Evolutionary conservation across 1,140 invertebrate genomes (phyloP).

Genomic region (Sipha flava): DNA sequence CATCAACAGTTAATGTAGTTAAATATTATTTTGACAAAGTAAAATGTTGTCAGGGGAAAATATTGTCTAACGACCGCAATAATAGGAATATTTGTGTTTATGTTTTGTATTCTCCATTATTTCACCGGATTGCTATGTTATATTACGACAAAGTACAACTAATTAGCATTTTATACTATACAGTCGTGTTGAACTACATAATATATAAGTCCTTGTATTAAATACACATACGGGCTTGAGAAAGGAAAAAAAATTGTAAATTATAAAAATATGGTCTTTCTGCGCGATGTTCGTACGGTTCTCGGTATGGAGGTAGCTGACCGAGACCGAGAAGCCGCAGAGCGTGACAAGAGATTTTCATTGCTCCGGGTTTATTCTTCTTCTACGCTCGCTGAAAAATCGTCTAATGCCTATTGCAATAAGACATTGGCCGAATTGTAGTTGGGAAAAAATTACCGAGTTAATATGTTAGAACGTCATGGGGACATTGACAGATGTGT

Average conservation of each 20-base stretch:
- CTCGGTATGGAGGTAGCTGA: background rate
- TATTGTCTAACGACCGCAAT: background rate
- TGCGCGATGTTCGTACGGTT: background rate
- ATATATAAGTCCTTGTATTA: background rate
- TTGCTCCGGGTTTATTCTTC: background rate
- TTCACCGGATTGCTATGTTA: no score
- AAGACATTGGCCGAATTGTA: conserved; percentile 26
- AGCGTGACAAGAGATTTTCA: conserved; percentile 12
- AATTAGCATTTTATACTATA: conserved; percentile 1
- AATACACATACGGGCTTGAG: background rate
- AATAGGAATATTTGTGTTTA: background rate
- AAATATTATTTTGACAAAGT: no score
- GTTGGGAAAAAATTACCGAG: background rate
- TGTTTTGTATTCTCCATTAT: background rate
- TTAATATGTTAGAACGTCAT: background rate
- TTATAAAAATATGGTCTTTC: background rate
- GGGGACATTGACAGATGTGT: conserved; percentile 6
- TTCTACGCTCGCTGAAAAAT: background rate
- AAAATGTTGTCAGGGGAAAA: no score
- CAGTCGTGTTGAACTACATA: background rate
- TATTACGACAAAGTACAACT: no score
- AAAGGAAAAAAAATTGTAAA: background rate
- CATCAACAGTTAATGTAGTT: no score
- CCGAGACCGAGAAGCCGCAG: conserved; percentile 5
- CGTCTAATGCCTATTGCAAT: background rate